A percentile compares a stretch with the other conserved stretches of the same genome.
phyloP scores from a whole-genome alignment of 2,797 vertebrate genomes.

The Schizothorax lantsangensis region DNA sequence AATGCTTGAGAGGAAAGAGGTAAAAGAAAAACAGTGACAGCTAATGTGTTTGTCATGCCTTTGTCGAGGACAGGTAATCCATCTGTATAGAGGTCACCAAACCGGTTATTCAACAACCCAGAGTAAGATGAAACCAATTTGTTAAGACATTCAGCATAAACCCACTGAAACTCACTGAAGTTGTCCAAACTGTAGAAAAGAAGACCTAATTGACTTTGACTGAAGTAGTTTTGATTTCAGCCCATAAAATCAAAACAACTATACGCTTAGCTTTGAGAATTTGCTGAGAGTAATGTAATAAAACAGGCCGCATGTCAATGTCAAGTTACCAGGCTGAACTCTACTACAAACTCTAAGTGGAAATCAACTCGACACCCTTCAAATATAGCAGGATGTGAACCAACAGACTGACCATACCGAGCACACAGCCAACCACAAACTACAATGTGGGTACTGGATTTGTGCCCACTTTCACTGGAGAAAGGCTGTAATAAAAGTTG shows the following conservation, averaged over 20 bases:
- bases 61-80: slow-evolving; percentile 30
- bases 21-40: background rate
- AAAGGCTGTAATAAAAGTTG: slow-evolving; percentile 4
- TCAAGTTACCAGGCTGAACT: slow-evolving; percentile 26
- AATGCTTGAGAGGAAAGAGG: background rate
- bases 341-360: background rate
- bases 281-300: background rate
- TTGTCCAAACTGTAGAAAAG: background rate
- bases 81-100: slow-evolving; percentile 41
- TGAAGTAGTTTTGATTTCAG: background rate
- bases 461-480: background rate
- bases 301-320: background rate
- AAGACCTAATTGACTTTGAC: background rate
- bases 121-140: slow-evolving; percentile 40
- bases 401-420: slow-evolving; percentile 22
- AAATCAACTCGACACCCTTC: slow-evolving; percentile 30
- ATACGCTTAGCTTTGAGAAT: background rate
- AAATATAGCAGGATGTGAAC: slow-evolving; percentile 11
- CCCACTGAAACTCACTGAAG: background rate
- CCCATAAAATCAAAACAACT: background rate
- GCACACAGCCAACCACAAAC: slow-evolving; percentile 24
- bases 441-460: slow-evolving; percentile 25
- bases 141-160: background rate
- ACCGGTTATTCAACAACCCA: slow-evolving; percentile 57
- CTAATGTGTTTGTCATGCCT: background rate